Evolutionary conservation across 2,113 vertebrate species (phyloP).

Genomic region (Desmodus rotundus): DNA sequence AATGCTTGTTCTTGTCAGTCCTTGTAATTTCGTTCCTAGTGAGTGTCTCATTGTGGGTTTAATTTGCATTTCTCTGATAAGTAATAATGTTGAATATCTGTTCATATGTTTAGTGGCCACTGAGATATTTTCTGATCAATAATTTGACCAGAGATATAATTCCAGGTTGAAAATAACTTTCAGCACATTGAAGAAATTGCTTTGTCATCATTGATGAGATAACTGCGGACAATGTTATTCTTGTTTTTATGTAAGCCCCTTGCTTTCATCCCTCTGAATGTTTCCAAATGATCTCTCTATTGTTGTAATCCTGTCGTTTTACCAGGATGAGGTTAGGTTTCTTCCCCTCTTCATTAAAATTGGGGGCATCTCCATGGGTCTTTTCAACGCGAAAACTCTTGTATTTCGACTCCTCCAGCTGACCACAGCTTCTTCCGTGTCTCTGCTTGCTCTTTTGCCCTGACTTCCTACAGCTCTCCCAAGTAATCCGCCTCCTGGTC

Average conservation of each 20-base stretch:
- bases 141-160: not conserved
- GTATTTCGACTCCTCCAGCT: not conserved
- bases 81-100: not conserved
- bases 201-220: not conserved
- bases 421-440: not conserved
- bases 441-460: not conserved
- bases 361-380: not conserved
- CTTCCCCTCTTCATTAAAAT: not conserved
- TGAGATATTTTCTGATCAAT: not conserved
- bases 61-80: not conserved
- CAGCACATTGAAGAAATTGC: not conserved
- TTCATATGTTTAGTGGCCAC: not conserved
- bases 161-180: not conserved
- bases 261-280: not conserved
- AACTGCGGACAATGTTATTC: not conserved
- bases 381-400: not conserved
- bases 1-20: not conserved
- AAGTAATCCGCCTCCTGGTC: too few species aligned
- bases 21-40: not conserved
- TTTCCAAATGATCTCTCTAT: not conserved
- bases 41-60: not conserved
- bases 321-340: not conserved
- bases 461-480: slow-evolving; percentile 79
- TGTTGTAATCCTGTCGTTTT: not conserved
- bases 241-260: not conserved